Base-by-base conservation (phyloP, 2,797 vertebrate genomes). In the Diglossa cyanea region DNA sequence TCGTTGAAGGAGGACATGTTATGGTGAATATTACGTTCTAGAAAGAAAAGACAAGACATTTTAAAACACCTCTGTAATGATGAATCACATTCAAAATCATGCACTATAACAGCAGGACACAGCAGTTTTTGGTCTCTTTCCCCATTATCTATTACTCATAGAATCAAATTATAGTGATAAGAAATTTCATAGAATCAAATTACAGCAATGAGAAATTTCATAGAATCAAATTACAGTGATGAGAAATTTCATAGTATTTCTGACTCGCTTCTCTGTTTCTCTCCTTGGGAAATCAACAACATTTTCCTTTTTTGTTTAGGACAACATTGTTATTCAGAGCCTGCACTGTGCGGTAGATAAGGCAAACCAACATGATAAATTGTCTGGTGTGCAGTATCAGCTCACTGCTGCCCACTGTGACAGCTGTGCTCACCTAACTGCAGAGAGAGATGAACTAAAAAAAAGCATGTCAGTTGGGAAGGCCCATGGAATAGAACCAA, bases 1-100 rank as follows among this genome's bases (percentile, higher is more conserved):
- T 99, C 99, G 31, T 99, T 99, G 95, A 99, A 99, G 76, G 99
- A 99, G 1, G 99, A 99, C 99, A 99, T 99, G 97, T 99, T 99
- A 90, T 99, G 99, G 96, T 99, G 98, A 96, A 99, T 98, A 96
- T 99, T 99, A 60, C 98, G 98, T 45, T 99, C 99, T 99, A 95
- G 66, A 97, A 96, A 96, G 86, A 84, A 95, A 96, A 97, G 73
- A 96, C 94, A 90, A 91, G 24, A n/a, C 35, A 83, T 55, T 97
- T 88, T 74, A 94, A 94, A 93, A 48, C 25, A 37, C 10, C 35
- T 50, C 53, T 44, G 37, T 26, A 74, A 72, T 17, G 16, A 86
- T 0, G 1, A 37, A 90, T 20, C 25, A 66, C 70, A 33, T 17
- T 40, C 28, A 92, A 88, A 96, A 66, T 55, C 62, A 89, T 51